A percentile compares a stretch with the other conserved stretches of the same genome.
phyloP scores from a whole-genome alignment of 1,140 invertebrate species.

The Nephotettix cincticeps region DNA sequence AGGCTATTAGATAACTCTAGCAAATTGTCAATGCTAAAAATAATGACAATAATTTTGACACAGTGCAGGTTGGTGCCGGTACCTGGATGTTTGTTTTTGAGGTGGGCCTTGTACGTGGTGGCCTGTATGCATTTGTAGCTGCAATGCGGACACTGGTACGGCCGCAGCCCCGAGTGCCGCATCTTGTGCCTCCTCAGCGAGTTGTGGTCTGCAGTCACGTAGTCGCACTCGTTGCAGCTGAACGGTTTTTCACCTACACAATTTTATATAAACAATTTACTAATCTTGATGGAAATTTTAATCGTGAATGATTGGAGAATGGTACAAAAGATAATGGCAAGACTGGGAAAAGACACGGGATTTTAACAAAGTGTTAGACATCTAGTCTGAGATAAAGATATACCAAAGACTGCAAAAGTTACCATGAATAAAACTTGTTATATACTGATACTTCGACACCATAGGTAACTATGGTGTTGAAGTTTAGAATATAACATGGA shows the following conservation, averaged over 20 bases:
- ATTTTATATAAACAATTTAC: too few relatives aligned
- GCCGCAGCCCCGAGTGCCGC: conserved; percentile 44
- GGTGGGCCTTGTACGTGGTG: conserved; percentile 60
- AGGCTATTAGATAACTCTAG: neutral
- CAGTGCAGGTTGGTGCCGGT: neutral
- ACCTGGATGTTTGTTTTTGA: conserved; percentile 53
- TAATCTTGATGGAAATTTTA: too few relatives aligned
- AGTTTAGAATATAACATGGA: too few relatives aligned
- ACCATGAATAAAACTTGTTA: too few relatives aligned
- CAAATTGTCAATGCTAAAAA: neutral
- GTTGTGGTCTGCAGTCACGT: conserved; percentile 77
- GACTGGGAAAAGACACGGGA: too few relatives aligned
- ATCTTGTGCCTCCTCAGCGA: conserved; percentile 76
- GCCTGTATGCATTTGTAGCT: conserved; percentile 67
- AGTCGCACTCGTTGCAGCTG: conserved; percentile 72
- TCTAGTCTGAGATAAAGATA: too few relatives aligned
- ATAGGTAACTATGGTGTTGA: too few relatives aligned
- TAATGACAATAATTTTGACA: neutral
- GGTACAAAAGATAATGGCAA: too few relatives aligned
- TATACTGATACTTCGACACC: too few relatives aligned
- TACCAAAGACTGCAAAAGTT: too few relatives aligned
- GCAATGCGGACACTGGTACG: conserved; percentile 39
- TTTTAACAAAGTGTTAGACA: too few relatives aligned
- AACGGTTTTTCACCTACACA: conserved; percentile 75
- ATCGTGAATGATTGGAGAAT: too few relatives aligned